A percentile compares a stretch with the other conserved stretches of the same genome.
These are phyloP conservation scores for Drosophila stalkeri DNA, from an alignment of 2,888 invertebrate species.

Conservation along the genomic window DNA sequence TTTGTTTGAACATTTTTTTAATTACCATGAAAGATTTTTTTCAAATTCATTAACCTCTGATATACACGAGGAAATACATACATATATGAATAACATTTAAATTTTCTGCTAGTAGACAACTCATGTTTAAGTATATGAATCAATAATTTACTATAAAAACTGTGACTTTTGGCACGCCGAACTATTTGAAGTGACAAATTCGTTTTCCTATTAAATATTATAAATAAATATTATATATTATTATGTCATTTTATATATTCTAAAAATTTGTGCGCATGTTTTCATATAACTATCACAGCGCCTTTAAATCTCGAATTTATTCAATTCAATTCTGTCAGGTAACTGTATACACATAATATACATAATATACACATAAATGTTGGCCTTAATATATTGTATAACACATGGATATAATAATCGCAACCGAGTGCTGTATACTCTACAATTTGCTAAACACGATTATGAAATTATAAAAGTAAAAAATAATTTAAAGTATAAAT, in stretches of 20 bases:
- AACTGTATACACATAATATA: neutral
- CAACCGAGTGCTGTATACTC: neutral
- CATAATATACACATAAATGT: neutral
- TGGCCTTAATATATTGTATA: neutral
- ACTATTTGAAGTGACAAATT: neutral
- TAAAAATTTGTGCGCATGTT: neutral
- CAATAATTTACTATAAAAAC: neutral
- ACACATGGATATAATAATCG: neutral
- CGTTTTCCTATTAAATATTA: neutral
- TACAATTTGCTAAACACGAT: neutral
- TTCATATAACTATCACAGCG: slow-evolving; percentile 6
- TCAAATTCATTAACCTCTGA: neutral
- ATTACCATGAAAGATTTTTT: neutral
- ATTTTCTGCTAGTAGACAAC: too few species aligned
- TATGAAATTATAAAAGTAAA: too few species aligned
- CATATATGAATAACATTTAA: too few species aligned
- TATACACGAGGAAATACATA: neutral
- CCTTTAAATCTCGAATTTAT: neutral
- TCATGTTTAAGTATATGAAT: too few species aligned
- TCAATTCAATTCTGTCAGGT: slow-evolving; percentile 1
- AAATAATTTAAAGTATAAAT: too few species aligned
- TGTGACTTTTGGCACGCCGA: neutral
- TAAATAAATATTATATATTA: too few species aligned
- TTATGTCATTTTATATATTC: neutral
- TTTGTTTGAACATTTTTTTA: neutral